phyloP scores from a whole-genome alignment of 92 coral and sea anemone species.

The Siderastrea radians region DNA sequence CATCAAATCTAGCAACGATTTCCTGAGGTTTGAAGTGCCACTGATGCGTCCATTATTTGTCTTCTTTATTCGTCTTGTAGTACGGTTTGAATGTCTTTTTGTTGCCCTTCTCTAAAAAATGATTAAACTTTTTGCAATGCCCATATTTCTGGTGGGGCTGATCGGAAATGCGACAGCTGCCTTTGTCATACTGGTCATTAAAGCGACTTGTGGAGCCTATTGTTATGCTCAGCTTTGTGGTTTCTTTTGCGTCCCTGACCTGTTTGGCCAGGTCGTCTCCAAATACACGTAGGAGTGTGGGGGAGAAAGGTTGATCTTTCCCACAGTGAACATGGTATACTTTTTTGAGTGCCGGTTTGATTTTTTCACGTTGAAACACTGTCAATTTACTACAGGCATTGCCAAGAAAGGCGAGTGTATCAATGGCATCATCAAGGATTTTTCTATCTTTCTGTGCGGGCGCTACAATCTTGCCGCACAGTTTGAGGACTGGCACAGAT shows the following conservation, averaged over 20 bases:
- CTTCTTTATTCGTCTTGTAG: too few relatives aligned
- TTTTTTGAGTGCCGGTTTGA: background rate
- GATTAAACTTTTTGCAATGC: too few relatives aligned
- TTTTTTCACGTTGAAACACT: background rate
- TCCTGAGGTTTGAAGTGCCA: too few relatives aligned
- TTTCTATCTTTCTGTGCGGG: background rate
- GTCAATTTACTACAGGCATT: background rate
- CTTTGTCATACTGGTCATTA: too few relatives aligned
- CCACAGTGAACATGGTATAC: slow-evolving; percentile 1
- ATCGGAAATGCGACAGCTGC: background rate
- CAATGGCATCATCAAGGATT: background rate
- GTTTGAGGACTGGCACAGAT: too few relatives aligned
- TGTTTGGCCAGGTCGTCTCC: background rate
- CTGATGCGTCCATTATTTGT: too few relatives aligned
- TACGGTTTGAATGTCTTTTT: too few relatives aligned
- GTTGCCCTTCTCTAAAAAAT: too few relatives aligned
- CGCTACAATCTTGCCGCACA: background rate
- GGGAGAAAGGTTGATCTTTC: background rate
- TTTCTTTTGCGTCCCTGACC: background rate
- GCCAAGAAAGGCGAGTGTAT: background rate
- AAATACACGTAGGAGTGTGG: background rate
- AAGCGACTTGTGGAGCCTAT: too few relatives aligned
- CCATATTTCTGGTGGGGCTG: too few relatives aligned
- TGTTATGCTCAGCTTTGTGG: too few relatives aligned
- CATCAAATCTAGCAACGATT: too few relatives aligned